These are phyloP conservation scores for Orthosia gracilis DNA, from an alignment of 2,888 invertebrate species.

Conservation along the genomic window DNA sequence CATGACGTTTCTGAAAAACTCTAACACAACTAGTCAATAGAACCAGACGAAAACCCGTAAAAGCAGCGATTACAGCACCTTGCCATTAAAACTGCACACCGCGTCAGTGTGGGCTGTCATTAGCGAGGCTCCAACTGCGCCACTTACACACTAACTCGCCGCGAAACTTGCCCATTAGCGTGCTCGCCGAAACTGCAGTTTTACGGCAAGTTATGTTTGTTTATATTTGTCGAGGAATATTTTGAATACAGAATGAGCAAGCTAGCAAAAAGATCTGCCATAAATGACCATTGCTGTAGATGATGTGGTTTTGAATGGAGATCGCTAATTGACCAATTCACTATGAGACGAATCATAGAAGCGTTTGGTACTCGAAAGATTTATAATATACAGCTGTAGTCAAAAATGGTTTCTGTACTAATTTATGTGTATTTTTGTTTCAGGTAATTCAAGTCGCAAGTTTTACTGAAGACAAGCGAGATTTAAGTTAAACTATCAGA, in stretches of 20 bases:
- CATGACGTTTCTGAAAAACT: not conserved
- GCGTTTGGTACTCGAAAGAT: too few species aligned
- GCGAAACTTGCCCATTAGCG: constrained; percentile 46
- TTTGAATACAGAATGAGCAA: not conserved
- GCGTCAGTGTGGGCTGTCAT: constrained; percentile 35
- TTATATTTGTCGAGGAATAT: not conserved
- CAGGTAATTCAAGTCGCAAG: constrained; percentile 48
- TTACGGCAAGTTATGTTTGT: constrained; percentile 1
- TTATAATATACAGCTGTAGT: too few species aligned
- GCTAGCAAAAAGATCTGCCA: too few species aligned
- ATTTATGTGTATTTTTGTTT: constrained; percentile 41
- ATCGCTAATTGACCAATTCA: too few species aligned
- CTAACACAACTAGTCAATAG: not conserved
- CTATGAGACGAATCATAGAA: too few species aligned
- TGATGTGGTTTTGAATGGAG: too few species aligned
- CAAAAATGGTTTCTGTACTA: constrained; percentile 11
- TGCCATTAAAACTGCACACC: constrained; percentile 15
- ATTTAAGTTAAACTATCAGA: not conserved
- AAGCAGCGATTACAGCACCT: not conserved
- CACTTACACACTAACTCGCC: constrained; percentile 43
- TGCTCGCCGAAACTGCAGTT: constrained; percentile 31
- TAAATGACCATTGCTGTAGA: too few species aligned
- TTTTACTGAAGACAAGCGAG: not conserved
- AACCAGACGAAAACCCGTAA: not conserved
- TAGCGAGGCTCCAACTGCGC: constrained; percentile 31